phyloP scores from a whole-genome alignment of 1,140 invertebrate species.

The Neodiprion pinetum region DNA sequence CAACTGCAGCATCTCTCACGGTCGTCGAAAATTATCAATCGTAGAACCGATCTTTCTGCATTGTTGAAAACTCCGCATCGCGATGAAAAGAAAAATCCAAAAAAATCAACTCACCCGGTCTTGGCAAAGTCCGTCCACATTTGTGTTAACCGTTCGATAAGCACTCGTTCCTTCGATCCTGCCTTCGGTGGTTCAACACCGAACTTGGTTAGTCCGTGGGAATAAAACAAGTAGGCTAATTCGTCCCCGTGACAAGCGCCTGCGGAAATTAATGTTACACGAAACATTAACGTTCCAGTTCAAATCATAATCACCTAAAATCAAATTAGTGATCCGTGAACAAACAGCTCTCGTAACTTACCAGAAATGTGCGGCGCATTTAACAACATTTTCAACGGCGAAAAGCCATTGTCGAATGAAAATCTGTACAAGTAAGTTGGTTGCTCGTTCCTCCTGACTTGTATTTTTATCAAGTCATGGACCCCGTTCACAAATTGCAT shows the following conservation, averaged over 20 bases:
- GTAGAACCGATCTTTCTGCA: too few species aligned
- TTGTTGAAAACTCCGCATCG: background rate
- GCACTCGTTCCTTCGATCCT: constrained; percentile 35
- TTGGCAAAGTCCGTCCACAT: constrained; percentile 61
- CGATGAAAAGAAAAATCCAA: background rate
- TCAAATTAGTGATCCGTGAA: too few species aligned
- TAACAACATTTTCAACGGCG: constrained; percentile 9
- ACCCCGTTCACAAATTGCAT: constrained; percentile 50
- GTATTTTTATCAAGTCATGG: constrained; percentile 50
- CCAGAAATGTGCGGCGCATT: background rate
- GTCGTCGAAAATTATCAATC: too few species aligned
- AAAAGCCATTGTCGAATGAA: constrained; percentile 26
- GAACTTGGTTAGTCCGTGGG: constrained; percentile 13
- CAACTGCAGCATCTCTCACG: too few species aligned
- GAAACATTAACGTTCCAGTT: background rate
- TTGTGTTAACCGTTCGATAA: constrained; percentile 42
- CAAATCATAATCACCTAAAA: background rate
- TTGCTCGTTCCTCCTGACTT: constrained; percentile 38
- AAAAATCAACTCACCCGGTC: constrained; percentile 36
- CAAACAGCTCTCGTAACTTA: background rate
- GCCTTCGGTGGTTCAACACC: constrained; percentile 11
- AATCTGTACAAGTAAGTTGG: constrained; percentile 60
- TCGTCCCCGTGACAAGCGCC: constrained; percentile 44
- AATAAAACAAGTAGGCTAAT: constrained; percentile 34
- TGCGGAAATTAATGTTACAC: constrained; percentile 21